phyloP scores from a whole-genome alignment of 2,113 vertebrate genomes.

The Gila orcuttii region DNA sequence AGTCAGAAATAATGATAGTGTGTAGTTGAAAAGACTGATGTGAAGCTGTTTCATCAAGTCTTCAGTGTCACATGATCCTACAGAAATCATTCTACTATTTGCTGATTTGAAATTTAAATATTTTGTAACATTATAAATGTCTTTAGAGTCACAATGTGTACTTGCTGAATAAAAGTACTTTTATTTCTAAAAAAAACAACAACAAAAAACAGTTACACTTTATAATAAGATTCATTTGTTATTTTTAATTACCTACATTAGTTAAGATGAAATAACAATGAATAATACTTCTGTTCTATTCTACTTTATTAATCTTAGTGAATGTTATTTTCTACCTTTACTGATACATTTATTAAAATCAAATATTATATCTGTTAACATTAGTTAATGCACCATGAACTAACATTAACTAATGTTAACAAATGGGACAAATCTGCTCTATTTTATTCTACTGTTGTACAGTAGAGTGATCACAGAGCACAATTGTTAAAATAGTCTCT shows the following conservation, averaged over 20 bases:
- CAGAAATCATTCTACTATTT: background rate
- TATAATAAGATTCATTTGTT: no score
- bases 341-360: background rate
- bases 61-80: background rate
- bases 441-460: background rate
- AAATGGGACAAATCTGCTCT: background rate
- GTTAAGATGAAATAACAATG: no score
- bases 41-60: no score
- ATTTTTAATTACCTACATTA: no score
- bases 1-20: no score
- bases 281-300: no score
- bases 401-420: no score
- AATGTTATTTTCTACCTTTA: no score
- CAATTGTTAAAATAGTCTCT: conserved; percentile 1
- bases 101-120: background rate
- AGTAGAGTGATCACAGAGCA: background rate
- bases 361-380: background rate
- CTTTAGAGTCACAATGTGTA: background rate
- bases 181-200: background rate
- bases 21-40: no score
- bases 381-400: no score
- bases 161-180: background rate
- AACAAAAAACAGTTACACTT: no score
- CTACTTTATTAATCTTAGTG: no score
- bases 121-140: background rate